Conservation (phyloP, 2,113 vertebrate species). For the Psilopogon haemacephalus region DNA sequence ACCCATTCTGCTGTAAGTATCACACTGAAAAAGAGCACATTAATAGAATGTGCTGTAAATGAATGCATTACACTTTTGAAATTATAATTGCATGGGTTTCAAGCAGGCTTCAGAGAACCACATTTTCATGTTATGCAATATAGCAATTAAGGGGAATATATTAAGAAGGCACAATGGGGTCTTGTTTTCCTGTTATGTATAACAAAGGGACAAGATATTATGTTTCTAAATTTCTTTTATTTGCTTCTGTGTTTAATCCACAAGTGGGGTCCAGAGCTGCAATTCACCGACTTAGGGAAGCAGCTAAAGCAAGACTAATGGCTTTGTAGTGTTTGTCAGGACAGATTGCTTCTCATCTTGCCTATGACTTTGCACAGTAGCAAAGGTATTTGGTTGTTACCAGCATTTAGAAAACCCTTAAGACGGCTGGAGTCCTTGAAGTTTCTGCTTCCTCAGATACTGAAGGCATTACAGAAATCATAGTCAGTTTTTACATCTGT, state of each 20-base stretch:
- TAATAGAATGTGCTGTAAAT: background rate
- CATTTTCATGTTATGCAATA: background rate
- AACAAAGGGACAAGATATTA: background rate
- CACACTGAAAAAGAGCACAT: background rate
- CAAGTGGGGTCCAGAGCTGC: background rate
- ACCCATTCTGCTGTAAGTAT: background rate
- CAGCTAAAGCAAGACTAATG: background rate
- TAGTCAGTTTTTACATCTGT: background rate
- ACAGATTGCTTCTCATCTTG: fast-evolving
- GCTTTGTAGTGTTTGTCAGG: background rate
- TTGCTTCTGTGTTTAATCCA: background rate
- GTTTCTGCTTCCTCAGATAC: background rate
- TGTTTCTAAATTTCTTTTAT: background rate
- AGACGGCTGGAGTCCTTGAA: background rate
- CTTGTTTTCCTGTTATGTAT: background rate
- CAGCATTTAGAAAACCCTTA: background rate
- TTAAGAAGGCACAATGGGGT: background rate
- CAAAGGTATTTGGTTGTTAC: fast-evolving
- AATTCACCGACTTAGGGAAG: background rate
- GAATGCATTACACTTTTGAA: background rate
- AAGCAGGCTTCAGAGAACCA: background rate
- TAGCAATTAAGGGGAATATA: background rate
- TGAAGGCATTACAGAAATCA: background rate
- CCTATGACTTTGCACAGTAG: background rate
- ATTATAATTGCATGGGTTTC: background rate